These are phyloP conservation scores for Rhopalosiphum padi DNA, from an alignment of 1,140 invertebrate genomes.

Conservation along the genomic window DNA sequence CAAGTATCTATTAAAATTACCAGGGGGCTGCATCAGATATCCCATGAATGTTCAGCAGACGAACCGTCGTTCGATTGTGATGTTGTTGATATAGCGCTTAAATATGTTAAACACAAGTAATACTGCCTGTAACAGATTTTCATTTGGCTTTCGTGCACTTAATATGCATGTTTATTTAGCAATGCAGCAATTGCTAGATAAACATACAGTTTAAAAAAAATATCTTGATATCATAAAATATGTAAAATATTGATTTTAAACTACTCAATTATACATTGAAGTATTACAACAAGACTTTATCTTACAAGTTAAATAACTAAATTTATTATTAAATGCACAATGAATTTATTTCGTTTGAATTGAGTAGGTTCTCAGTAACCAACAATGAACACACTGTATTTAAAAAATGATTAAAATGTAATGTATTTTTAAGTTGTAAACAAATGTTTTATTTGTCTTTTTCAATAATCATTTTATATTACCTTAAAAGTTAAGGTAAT, in stretches of 20 bases:
- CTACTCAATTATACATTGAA: background rate
- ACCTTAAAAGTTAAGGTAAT: background rate
- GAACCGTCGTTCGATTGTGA: conserved; percentile 42
- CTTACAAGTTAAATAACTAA: background rate
- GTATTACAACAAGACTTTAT: background rate
- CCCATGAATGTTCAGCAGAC: conserved; percentile 32
- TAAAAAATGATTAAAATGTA: background rate
- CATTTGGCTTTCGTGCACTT: conserved; percentile 56
- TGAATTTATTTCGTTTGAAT: background rate
- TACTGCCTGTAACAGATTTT: conserved; percentile 53
- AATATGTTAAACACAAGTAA: conserved; percentile 54
- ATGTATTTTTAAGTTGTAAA: background rate
- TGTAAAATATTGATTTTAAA: background rate
- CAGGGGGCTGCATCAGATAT: conserved; percentile 47
- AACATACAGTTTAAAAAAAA: conserved; percentile 25
- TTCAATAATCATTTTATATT: background rate
- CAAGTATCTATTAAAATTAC: conserved; percentile 50
- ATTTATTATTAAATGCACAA: background rate
- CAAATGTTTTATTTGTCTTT: background rate
- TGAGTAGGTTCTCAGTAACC: background rate
- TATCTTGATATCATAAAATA: conserved; percentile 1
- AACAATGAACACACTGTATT: background rate
- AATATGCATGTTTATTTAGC: conserved; percentile 42
- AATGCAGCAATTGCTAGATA: conserved; percentile 15
- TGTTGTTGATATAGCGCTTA: conserved; percentile 46